These are phyloP conservation scores for Leucophenga maculata DNA, from an alignment of 2,888 invertebrate genomes.

Conservation along the genomic window DNA sequence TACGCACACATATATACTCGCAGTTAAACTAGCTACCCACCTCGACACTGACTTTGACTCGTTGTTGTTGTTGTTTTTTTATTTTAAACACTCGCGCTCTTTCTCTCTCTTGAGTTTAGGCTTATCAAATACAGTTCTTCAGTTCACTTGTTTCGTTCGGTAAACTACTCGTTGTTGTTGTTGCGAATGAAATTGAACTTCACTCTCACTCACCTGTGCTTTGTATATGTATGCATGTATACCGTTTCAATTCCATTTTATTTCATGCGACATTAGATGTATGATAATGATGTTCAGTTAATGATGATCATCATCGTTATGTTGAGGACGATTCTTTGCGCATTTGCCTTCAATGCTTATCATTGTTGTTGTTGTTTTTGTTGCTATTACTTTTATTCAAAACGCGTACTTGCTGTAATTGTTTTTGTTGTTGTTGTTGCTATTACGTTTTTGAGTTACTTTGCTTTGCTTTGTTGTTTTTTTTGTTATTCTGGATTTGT, in stretches of 20 bases:
- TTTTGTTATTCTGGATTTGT: conserved; percentile 8
- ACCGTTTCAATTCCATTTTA: no score
- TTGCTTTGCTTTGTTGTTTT: neutral
- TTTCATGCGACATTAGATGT: no score
- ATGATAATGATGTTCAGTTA: no score
- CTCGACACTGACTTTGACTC: conserved; percentile 62
- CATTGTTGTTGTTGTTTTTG: no score
- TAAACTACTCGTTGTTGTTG: conserved; percentile 8
- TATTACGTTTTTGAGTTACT: conserved; percentile 1
- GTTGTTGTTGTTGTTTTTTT: neutral
- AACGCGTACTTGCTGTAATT: neutral
- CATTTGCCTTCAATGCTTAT: no score
- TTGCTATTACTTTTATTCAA: no score
- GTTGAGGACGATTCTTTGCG: no score
- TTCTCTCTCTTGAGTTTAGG: neutral
- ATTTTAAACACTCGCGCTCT: neutral
- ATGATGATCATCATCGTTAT: no score
- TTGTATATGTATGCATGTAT: conserved; percentile 8
- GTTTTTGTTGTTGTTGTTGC: conserved; percentile 18
- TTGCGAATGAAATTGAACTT: conserved; percentile 53
- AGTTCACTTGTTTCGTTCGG: neutral
- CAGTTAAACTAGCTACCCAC: neutral
- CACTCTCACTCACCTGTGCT: conserved; percentile 60
- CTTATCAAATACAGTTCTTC: no score
- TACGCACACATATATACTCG: conserved; percentile 13